Percentiles rank a stretch among this genome's conserved stretches.
Evolutionary conservation across 2,888 invertebrate genomes (phyloP).

Genomic region (Acronicta psi): DNA sequence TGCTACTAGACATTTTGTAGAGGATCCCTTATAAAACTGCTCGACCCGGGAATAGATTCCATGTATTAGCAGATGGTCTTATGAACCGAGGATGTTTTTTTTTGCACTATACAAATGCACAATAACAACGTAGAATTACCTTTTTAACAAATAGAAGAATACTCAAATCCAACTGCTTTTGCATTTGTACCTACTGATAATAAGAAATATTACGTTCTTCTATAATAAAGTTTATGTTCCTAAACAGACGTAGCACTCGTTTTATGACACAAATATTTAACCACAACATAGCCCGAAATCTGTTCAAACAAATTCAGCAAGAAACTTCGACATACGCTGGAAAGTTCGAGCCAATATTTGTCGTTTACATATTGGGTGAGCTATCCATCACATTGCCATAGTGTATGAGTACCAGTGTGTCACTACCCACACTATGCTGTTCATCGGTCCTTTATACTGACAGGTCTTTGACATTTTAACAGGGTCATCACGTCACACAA

Average conservation of each 20-base stretch:
- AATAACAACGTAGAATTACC: no score
- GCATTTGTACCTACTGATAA: no score
- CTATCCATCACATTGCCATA: conserved; percentile 5
- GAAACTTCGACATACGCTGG: conserved; percentile 5
- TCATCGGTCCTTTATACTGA: conserved; percentile 4
- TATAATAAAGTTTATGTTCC: background rate
- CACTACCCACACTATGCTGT: background rate
- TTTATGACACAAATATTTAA: background rate
- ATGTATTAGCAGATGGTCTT: no score
- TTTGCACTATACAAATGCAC: no score
- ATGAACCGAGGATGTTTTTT: no score
- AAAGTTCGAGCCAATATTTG: conserved; percentile 11
- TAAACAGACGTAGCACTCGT: background rate
- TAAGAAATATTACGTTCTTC: no score
- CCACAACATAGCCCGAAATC: conserved; percentile 2
- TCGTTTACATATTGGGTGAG: conserved; percentile 5
- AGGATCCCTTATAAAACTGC: no score
- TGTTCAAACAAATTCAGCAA: background rate
- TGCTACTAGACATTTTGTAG: no score
- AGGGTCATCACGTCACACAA: background rate
- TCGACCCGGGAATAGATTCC: no score
- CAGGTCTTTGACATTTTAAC: background rate
- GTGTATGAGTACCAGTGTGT: background rate
- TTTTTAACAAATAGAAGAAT: no score
- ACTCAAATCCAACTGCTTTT: no score